phyloP scores from a whole-genome alignment of 2,113 vertebrate species.

The Cheilinus undulatus region DNA sequence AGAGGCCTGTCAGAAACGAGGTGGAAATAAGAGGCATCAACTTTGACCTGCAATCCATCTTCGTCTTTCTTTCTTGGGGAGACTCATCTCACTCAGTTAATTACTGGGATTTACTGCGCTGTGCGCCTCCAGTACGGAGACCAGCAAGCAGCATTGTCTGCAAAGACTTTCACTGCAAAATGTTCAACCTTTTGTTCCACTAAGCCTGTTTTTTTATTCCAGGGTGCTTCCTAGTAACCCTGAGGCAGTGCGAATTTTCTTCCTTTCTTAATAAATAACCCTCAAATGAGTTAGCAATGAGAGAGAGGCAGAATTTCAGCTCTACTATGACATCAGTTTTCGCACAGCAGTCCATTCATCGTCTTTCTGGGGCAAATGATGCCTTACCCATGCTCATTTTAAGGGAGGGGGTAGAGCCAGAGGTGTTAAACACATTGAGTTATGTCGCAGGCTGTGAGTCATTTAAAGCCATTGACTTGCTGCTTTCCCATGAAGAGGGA shows the following conservation, averaged over 20 bases:
- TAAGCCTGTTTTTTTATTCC: constrained; percentile 33
- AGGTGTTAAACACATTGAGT: constrained; percentile 64
- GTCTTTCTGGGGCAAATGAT: constrained; percentile 36
- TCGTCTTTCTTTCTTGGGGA: constrained; percentile 48
- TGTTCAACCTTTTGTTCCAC: constrained; percentile 55
- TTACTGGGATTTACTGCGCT: constrained; percentile 52
- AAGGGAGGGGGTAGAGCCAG: constrained; percentile 17
- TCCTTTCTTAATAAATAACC: constrained; percentile 22
- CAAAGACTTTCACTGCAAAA: constrained; percentile 45
- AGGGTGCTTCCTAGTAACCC: constrained; percentile 52
- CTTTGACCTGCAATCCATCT: constrained; percentile 67
- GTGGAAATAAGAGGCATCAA: constrained; percentile 35
- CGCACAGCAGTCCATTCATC: constrained; percentile 60
- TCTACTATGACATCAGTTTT: constrained; percentile 60
- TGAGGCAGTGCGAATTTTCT: constrained; percentile 17
- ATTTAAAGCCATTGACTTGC: constrained; percentile 60
- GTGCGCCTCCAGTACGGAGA: constrained; percentile 48
- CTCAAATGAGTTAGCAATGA: constrained; percentile 22
- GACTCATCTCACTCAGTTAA: constrained; percentile 72
- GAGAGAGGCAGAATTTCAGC: constrained; percentile 34
- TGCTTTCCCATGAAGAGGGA: constrained; percentile 53
- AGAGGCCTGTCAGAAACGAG: constrained; percentile 37
- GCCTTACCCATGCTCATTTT: constrained; percentile 58
- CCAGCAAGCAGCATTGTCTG: constrained; percentile 38
- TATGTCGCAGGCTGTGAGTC: constrained; percentile 60